A percentile compares a stretch with the other conserved stretches of the same genome.
Evolutionary conservation across 2,113 vertebrate genomes (phyloP).

Genomic region (Dipodomys ordii): DNA sequence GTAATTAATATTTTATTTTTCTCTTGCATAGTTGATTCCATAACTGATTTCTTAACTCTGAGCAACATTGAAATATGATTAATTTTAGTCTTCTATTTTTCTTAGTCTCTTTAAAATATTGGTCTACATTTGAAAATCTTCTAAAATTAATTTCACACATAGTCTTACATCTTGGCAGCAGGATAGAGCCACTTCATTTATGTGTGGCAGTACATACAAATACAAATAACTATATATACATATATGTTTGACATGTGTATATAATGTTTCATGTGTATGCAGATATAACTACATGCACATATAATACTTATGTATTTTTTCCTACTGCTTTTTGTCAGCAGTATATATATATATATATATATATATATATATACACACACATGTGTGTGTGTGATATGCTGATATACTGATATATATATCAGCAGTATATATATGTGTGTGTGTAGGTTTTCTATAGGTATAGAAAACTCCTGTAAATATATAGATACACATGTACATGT

Average conservation of each 20-base stretch:
- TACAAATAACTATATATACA: too few species aligned
- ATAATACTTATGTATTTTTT: too few species aligned
- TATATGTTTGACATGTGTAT: neutral
- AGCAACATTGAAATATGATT: neutral
- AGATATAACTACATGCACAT: neutral
- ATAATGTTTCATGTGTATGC: neutral
- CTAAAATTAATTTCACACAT: neutral
- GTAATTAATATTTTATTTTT: neutral
- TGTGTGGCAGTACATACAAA: too few species aligned
- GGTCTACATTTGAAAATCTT: neutral
- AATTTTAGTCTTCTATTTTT: neutral
- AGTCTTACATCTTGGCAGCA: neutral
- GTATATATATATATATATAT: too few species aligned
- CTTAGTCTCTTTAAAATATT: neutral
- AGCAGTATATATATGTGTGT: too few species aligned
- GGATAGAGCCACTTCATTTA: neutral
- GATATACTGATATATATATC: too few species aligned
- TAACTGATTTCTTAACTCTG: slow-evolving; percentile 15
- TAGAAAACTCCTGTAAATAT: too few species aligned
- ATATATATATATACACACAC: too few species aligned
- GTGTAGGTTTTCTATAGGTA: too few species aligned
- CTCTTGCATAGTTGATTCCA: neutral
- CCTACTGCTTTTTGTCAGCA: too few species aligned
- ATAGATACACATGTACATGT: too few species aligned
- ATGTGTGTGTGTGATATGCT: too few species aligned